Percentiles rank a stretch among this genome's conserved stretches.
phyloP scores from a whole-genome alignment of 35 echinoderm and acorn worm genomes.

The Acanthaster planci region DNA sequence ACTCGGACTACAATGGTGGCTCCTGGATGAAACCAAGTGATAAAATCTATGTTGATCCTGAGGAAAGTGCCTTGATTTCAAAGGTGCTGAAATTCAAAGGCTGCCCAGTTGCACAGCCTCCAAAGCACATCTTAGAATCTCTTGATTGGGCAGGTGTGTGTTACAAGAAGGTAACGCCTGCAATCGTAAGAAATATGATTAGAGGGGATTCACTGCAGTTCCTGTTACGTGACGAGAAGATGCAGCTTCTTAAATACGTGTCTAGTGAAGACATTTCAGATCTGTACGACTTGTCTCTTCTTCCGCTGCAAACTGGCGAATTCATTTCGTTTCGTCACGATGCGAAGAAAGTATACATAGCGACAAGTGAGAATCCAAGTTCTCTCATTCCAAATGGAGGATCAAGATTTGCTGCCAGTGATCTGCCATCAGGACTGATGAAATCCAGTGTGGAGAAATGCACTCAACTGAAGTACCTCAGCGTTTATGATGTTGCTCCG shows the following conservation, averaged over 20 bases:
- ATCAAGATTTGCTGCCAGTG: neutral
- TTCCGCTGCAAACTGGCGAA: constrained; percentile 47
- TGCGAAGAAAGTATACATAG: neutral
- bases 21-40: constrained; percentile 54
- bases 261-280: constrained; percentile 2
- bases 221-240: constrained; percentile 41
- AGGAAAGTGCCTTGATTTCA: constrained; percentile 28
- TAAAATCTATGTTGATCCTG: constrained; percentile 20
- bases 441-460: neutral
- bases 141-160: constrained; percentile 4
- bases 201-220: constrained; percentile 1
- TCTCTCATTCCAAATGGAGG: constrained; percentile 9
- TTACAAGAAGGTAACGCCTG: constrained; percentile 17
- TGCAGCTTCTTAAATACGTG: constrained; percentile 53
- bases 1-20: constrained; percentile 28
- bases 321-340: constrained; percentile 22
- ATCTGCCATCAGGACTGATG: neutral
- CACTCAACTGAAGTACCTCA: constrained; percentile 10
- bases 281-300: constrained; percentile 26
- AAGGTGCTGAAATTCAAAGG: constrained; percentile 16
- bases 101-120: constrained; percentile 8
- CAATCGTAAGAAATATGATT: constrained; percentile 23
- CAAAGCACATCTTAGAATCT: constrained; percentile 12
- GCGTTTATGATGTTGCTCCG: neutral
- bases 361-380: neutral